phyloP scores from a whole-genome alignment of 2,113 vertebrate genomes.

The Piprites chloris region DNA sequence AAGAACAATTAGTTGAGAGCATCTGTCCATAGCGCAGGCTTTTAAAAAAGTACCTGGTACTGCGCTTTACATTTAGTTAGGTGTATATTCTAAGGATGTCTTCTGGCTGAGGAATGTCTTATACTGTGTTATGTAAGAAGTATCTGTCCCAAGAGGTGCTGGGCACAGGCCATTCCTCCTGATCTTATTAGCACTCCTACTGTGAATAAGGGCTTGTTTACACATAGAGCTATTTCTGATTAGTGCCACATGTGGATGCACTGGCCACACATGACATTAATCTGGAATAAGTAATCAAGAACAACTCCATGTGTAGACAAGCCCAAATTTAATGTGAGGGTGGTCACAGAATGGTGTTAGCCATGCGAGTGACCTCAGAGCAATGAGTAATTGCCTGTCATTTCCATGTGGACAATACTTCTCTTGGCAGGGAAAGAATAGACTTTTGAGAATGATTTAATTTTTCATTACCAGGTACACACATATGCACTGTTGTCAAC shows the following conservation, averaged over 20 bases:
- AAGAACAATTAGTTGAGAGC: not conserved
- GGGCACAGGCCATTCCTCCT: not conserved
- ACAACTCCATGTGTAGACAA: constrained; percentile 1
- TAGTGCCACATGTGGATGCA: not conserved
- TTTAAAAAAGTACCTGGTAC: not conserved
- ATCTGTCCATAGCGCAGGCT: not conserved
- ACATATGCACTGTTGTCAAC: not conserved
- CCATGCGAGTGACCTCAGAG: not conserved
- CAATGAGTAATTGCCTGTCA: not conserved
- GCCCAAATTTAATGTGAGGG: constrained; percentile 22
- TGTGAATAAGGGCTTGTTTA: not conserved
- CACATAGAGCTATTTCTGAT: not conserved
- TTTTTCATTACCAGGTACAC: constrained; percentile 2
- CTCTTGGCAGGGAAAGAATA: not conserved
- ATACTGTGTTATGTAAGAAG: not conserved
- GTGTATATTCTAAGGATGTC: not conserved
- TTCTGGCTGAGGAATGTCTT: not conserved
- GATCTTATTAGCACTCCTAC: not conserved
- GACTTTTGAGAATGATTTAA: not conserved
- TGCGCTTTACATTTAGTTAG: not conserved
- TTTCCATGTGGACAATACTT: not conserved
- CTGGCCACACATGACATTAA: constrained; percentile 18
- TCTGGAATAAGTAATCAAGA: constrained; percentile 45
- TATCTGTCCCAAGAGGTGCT: not conserved
- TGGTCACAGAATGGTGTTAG: constrained; percentile 7